Conservation (phyloP, 2,113 vertebrate species). For the Cryptotis parvus region DNA sequence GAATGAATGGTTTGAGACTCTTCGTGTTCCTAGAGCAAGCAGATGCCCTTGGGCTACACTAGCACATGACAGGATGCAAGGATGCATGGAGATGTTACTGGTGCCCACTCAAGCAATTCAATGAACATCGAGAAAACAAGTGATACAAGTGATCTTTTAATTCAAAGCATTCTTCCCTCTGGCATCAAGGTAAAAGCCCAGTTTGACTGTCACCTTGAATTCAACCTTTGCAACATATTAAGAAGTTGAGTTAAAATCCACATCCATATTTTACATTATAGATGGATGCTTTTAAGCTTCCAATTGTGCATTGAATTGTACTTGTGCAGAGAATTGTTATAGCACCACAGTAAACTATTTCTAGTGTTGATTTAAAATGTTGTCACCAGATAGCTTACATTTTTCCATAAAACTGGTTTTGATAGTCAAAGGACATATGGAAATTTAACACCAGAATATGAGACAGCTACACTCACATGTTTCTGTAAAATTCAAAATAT, state of each 20-base stretch:
- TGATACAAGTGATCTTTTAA: too few species aligned
- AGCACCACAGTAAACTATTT: constrained; percentile 17
- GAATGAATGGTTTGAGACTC: too few species aligned
- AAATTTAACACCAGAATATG: constrained; percentile 51
- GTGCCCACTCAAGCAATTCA: too few species aligned
- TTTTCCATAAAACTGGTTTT: background rate
- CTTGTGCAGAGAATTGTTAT: constrained; percentile 1
- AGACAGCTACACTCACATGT: background rate
- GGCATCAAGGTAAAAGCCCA: background rate
- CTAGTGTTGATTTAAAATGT: background rate
- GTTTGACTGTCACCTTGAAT: background rate
- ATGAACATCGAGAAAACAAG: too few species aligned
- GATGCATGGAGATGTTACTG: too few species aligned
- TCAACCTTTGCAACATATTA: background rate
- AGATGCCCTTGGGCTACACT: too few species aligned
- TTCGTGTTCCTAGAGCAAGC: too few species aligned
- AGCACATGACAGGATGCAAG: too few species aligned
- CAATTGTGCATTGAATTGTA: background rate
- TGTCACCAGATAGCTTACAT: background rate
- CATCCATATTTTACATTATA: background rate
- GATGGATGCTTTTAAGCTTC: background rate
- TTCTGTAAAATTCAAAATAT: background rate
- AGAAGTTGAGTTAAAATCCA: background rate
- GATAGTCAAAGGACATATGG: background rate
- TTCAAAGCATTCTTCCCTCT: background rate